phyloP scores from a whole-genome alignment of 37 sponge, comb jelly and placozoan genomes.

The Corticium candelabrum region DNA sequence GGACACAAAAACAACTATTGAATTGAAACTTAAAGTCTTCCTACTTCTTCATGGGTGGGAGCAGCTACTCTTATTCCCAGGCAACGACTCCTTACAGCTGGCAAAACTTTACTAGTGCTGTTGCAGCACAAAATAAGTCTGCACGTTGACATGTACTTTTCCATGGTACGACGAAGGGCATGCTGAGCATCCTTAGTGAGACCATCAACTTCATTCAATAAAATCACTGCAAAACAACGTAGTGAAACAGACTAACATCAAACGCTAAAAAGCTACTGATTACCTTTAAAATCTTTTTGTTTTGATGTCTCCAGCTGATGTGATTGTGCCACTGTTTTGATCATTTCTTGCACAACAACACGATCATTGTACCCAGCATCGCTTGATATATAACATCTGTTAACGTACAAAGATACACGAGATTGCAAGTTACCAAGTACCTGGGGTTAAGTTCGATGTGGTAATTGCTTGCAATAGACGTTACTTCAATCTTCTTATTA shows the following conservation, averaged over 20 bases:
- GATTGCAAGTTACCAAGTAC: conserved; percentile 16
- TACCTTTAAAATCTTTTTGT: conserved; percentile 86
- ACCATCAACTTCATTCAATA: conserved; percentile 80
- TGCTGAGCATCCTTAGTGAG: conserved; percentile 95
- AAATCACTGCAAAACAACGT: conserved; percentile 58
- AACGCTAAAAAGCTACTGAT: background rate
- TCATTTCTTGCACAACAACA: conserved; percentile 83
- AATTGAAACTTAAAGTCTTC: background rate
- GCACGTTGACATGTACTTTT: conserved; percentile 90
- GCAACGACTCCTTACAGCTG: conserved; percentile 89
- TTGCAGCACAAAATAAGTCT: conserved; percentile 96
- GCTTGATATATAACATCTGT: conserved; percentile 17
- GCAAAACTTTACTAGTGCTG: conserved; percentile 94
- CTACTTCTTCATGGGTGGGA: conserved; percentile 74
- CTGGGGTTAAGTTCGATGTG: conserved; percentile 95
- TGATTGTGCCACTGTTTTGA: conserved; percentile 88
- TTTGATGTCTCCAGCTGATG: conserved; percentile 54
- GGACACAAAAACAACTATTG: background rate
- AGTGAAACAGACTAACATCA: background rate
- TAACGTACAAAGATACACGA: background rate
- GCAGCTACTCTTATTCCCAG: conserved; percentile 85
- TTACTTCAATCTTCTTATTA: conserved; percentile 94
- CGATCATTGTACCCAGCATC: conserved; percentile 95
- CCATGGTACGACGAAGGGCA: conserved; percentile 95
- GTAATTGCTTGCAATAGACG: conserved; percentile 90